Percentiles rank a stretch among this genome's conserved stretches.
These are phyloP conservation scores for Listrodromus nycthemerus DNA, from an alignment of 2,888 invertebrate genomes.

Conservation along the genomic window DNA sequence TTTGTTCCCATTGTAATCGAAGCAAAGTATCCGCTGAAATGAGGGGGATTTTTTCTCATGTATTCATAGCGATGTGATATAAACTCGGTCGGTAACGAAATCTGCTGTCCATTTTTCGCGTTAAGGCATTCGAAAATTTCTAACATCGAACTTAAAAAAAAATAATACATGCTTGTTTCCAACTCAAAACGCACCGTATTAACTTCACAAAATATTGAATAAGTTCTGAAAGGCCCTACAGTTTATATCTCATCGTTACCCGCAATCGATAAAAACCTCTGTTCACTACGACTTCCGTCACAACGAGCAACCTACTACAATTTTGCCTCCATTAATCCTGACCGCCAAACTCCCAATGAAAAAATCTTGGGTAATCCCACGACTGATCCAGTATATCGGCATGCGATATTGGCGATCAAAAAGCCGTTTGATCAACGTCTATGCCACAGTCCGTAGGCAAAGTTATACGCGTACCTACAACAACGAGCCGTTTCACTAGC, in stretches of 20 bases:
- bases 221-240: neutral
- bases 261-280: neutral
- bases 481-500: conserved; percentile 45
- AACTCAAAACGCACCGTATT: neutral
- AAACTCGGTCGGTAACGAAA: too few species aligned
- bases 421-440: neutral
- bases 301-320: neutral
- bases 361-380: neutral
- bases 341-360: neutral
- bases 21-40: too few species aligned
- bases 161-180: too few species aligned
- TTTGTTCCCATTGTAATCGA: too few species aligned
- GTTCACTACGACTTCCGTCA: neutral
- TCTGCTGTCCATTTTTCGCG: too few species aligned
- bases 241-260: neutral
- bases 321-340: neutral
- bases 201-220: neutral
- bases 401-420: neutral
- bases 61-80: too few species aligned
- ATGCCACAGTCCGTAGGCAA: neutral
- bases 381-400: neutral
- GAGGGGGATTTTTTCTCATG: too few species aligned
- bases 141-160: too few species aligned
- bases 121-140: too few species aligned
- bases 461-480: conserved; percentile 1